phyloP scores from a whole-genome alignment of 2,113 vertebrate species.

The Semicossyphus pulcher region DNA sequence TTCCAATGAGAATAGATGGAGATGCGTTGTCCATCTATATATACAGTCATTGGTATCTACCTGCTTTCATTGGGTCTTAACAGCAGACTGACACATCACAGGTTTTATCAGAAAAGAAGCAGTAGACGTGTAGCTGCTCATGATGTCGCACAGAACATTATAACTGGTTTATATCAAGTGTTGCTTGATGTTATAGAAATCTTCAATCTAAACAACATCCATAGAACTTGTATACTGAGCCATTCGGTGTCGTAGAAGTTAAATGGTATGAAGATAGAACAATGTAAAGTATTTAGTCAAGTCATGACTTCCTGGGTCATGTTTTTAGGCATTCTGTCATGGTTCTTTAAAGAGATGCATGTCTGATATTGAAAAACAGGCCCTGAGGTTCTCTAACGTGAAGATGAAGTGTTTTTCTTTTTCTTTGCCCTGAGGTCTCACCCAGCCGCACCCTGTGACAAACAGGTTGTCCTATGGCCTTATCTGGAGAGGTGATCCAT shows the following conservation, averaged over 20 bases:
- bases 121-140: neutral
- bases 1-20: no score
- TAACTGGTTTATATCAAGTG: neutral
- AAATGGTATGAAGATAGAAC: neutral
- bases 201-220: no score
- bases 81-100: neutral
- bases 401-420: neutral
- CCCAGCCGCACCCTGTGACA: conserved; percentile 34
- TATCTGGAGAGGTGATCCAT: conserved; percentile 46
- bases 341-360: neutral
- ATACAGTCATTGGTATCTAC: no score
- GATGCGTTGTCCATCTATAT: no score
- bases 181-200: no score
- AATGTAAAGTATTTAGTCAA: no score
- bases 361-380: neutral
- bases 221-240: no score
- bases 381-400: neutral
- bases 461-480: conserved; percentile 29
- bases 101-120: neutral
- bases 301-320: neutral
- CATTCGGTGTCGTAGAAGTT: neutral
- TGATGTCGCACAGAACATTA: neutral
- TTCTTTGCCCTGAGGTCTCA: conserved; percentile 32
- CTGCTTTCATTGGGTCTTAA: neutral
- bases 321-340: neutral